Conservation (phyloP, 2,797 vertebrate species). For the Octomys mimax region DNA sequence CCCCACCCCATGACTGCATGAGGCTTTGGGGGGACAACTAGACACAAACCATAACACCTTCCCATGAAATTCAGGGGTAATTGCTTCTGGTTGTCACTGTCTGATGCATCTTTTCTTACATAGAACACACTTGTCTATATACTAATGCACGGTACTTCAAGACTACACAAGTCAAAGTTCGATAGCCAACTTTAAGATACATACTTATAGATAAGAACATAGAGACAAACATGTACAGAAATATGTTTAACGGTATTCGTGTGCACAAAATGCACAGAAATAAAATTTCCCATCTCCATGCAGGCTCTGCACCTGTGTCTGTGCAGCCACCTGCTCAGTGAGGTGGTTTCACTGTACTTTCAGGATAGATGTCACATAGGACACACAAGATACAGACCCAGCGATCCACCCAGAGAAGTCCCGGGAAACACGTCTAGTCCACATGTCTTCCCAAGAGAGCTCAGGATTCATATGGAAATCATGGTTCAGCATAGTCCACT, state of each 20-base stretch:
- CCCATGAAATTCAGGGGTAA: background rate
- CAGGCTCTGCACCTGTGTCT: background rate
- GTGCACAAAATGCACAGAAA: background rate
- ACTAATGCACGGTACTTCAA: slow-evolving; percentile 8
- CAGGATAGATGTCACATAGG: background rate
- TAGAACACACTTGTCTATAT: background rate
- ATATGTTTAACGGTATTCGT: background rate
- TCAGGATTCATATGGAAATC: background rate
- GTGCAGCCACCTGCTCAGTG: background rate
- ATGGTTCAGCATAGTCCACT: background rate
- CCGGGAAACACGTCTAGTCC: background rate
- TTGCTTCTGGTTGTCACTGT: too few species aligned
- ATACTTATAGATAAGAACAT: background rate
- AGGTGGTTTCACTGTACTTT: slow-evolving; percentile 27
- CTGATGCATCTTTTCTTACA: background rate
- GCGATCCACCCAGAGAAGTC: background rate
- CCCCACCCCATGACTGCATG: too few species aligned
- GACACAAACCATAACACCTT: too few species aligned
- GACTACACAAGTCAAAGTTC: background rate
- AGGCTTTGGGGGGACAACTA: too few species aligned
- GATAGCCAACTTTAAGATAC: background rate
- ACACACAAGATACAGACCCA: background rate
- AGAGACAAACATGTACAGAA: background rate
- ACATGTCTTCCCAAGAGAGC: background rate
- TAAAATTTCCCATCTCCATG: background rate